Base-by-base conservation (phyloP, 1,140 invertebrate genomes). In the Apis florea region DNA sequence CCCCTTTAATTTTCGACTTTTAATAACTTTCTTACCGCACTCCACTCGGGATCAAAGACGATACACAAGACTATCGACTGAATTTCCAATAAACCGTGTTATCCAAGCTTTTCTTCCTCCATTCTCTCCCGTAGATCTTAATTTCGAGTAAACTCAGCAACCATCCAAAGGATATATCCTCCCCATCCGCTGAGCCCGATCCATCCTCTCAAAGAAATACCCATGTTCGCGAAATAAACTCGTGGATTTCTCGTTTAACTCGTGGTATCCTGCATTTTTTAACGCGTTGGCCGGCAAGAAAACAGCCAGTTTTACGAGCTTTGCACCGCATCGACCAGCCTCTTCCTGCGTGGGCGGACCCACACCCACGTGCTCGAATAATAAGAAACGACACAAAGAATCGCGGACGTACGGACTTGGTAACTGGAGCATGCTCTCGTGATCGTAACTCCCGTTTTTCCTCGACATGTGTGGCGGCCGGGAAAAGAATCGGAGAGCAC, bases 231-330 rank as follows among this genome's bases (percentile, higher is more conserved):
- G 19, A 26, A n/a, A 59, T 59, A 73, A 74, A 67, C 61, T 51
- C 24, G 40, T 67, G 40, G 63, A 67, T 74, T 80, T 61, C 31
- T 80, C 61, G 26, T 58, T 66, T 58, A 49, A 67, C 56, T 24
- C 10, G 51, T 24, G 17, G 40, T 31, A 53, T 54, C 11, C 56
- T 80, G 79, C 53, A 80, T 80, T 80, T 80, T 61, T 79, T 79
- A 79, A 79, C 78, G 12, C 17, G 15, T 8, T n/a, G 19, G 9
- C 49, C 66, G n/a, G 56, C n/a, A 63, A 79, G 77, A n/a, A 73
- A 66, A 47, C 17, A 9, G 17, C 1, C 13, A 26, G 31, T 79
- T 79, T 40, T 49, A 80, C 47, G 73, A 40, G 26, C 24, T 49
- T 40, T 72, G 51, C 59, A 47, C 8, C 21, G 56, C n/a, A 21